Evolutionary conservation across 2,797 vertebrate species (phyloP), one percentile per base, ranked within the genome.

Genomic region (Parambassis ranga): DNA sequence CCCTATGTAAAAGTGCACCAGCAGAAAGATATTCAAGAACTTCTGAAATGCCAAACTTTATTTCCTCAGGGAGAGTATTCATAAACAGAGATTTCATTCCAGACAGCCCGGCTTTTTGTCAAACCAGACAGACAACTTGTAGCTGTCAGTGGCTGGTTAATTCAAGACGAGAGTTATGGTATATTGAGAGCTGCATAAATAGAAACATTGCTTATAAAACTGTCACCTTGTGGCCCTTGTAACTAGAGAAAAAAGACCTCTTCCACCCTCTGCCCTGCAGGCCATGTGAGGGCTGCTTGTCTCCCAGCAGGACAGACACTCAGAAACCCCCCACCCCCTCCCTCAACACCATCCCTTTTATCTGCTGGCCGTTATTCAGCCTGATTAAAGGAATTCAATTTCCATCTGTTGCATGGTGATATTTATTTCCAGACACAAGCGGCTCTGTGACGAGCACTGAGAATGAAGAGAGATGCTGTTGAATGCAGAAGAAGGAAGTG

Each of bases 351-450:
- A 13, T 41, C 5, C 58, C 4, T 66, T 79, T 78, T 62, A 61
- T 67, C 62, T 28, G 42, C 71, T 57, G 64, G 49, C 67, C 7
- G 15, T 74, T 67, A 55, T 62, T 86, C 77, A 68, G 64, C 39
- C 59, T 43, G 79, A 87, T 77, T 79, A 86, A 86, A 82, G 57
- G 65, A 84, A 85, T 81, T 78, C 58, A 64, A 82, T 86, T 84
- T 85, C 78, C 73, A 82, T 90, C 81, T 83, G 84, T 79, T 78
- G 66, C 66, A 0, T 46, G 42, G 56, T 46, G 72, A 79, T 83
- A 65, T 85, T 73, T 53, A 42, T 66, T 48, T 53, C 58, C 75
- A 71, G 66, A 87, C 84, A 86, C 81, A 81, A 63, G 71, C 31
- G 28, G 51, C 66, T 79, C 72, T 77, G 79, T 85, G 74, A 76